A percentile compares a stretch with the other conserved stretches of the same genome.
phyloP scores from a whole-genome alignment of 2,888 invertebrate species.

The Halictus quadricinctus region DNA sequence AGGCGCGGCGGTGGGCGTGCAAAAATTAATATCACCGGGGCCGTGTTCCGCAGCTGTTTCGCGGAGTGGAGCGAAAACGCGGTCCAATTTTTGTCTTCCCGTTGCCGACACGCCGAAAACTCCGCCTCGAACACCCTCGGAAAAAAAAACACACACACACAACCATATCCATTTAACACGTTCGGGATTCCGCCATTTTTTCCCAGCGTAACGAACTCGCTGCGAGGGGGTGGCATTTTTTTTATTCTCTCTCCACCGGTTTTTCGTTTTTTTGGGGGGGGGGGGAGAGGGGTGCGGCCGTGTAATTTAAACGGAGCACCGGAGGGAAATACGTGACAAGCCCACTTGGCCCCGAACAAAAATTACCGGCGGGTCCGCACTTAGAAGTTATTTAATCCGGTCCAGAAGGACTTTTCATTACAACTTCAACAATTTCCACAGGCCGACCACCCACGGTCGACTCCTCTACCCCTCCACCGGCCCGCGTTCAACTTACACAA shows the following conservation, averaged over 20 bases:
- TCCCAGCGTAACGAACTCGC: constrained; percentile 20
- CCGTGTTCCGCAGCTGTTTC: constrained; percentile 21
- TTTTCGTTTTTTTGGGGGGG: neutral
- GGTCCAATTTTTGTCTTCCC: constrained; percentile 30
- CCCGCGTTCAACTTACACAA: constrained; percentile 38
- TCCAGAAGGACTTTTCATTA: constrained; percentile 35
- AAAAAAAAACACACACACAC: neutral
- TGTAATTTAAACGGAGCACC: constrained; percentile 26
- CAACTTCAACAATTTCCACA: constrained; percentile 43
- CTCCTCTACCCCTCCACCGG: neutral
- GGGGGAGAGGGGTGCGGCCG: neutral
- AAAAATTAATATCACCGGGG: constrained; percentile 40
- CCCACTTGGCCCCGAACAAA: constrained; percentile 24
- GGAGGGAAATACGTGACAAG: constrained; percentile 2
- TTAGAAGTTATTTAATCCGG: constrained; percentile 38
- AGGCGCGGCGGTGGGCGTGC: neutral
- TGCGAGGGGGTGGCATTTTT: neutral
- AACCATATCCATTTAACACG: constrained; percentile 24
- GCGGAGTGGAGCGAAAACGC: neutral
- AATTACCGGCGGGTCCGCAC: constrained; percentile 38
- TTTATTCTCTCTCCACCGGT: neutral
- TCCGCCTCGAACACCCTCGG: constrained; percentile 6
- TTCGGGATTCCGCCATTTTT: constrained; percentile 4
- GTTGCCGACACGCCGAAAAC: neutral
- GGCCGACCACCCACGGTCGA: neutral